These are phyloP conservation scores for Scaptomyza polygonia DNA, from an alignment of 2,888 invertebrate genomes.

Conservation along the genomic window DNA sequence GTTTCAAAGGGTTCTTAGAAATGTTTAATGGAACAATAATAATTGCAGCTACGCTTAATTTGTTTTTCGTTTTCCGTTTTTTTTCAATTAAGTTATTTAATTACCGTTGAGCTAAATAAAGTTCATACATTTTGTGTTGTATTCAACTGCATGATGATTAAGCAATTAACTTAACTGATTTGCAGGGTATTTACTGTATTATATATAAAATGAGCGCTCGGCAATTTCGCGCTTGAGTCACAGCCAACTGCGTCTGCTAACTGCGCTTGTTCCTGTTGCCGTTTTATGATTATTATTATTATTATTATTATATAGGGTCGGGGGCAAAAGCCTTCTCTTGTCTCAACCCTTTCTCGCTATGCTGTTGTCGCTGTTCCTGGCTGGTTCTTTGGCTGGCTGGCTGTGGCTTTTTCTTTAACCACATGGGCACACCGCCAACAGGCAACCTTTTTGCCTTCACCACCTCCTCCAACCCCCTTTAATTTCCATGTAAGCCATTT, in stretches of 20 bases:
- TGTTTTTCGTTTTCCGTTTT: too few species aligned
- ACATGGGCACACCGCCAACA: conserved; percentile 57
- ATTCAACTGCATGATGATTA: too few species aligned
- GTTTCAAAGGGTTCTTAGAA: too few species aligned
- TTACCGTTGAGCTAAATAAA: too few species aligned
- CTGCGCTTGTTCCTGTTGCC: conserved; percentile 48
- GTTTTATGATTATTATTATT: conserved; percentile 65
- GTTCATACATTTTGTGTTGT: too few species aligned
- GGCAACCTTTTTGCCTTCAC: conserved; percentile 13
- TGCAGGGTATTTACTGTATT: conserved; percentile 10
- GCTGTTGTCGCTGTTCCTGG: background rate
- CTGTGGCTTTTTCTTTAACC: conserved; percentile 16
- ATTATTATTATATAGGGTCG: conserved; percentile 33
- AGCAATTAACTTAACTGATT: background rate
- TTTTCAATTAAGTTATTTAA: too few species aligned
- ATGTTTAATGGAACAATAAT: too few species aligned
- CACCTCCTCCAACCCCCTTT: conserved; percentile 23
- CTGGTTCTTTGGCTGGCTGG: background rate
- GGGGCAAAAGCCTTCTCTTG: background rate
- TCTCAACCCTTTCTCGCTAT: background rate
- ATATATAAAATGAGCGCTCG: conserved; percentile 20
- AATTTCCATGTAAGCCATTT: conserved; percentile 69
- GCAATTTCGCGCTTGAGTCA: conserved; percentile 40
- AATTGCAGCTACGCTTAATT: too few species aligned
- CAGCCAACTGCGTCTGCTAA: conserved; percentile 33